phyloP scores from a whole-genome alignment of 2,888 invertebrate genomes.

The Drosophila kambysellisi region DNA sequence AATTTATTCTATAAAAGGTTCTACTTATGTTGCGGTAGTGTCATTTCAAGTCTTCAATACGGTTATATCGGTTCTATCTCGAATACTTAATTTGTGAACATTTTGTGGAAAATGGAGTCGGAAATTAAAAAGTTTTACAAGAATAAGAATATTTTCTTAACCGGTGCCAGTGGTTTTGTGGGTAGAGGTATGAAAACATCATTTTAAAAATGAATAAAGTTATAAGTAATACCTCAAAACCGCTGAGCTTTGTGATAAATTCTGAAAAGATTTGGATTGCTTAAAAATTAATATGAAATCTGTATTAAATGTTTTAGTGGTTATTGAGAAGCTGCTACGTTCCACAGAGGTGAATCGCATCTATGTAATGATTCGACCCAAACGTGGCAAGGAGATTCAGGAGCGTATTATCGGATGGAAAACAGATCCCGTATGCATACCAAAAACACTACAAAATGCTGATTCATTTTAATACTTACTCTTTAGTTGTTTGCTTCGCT shows the following conservation, averaged over 20 bases:
- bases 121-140: conserved; percentile 87
- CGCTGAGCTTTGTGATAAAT: too few relatives aligned
- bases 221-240: background rate
- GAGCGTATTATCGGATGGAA: conserved; percentile 89
- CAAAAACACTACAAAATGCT: background rate
- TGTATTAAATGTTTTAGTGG: conserved; percentile 38
- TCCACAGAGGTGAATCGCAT: conserved; percentile 86
- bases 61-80: background rate
- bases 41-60: background rate
- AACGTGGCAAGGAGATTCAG: conserved; percentile 88
- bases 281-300: background rate
- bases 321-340: conserved; percentile 61
- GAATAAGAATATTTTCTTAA: conserved; percentile 87
- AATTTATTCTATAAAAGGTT: conserved; percentile 13
- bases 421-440: conserved; percentile 87
- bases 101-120: conserved; percentile 48
- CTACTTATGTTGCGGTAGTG: background rate
- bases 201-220: background rate
- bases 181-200: conserved; percentile 79
- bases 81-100: background rate
- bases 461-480: background rate
- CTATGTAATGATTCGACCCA: conserved; percentile 87
- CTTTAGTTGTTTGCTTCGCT: conserved; percentile 24
- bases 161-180: conserved; percentile 87
- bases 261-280: background rate